Base-by-base conservation (phyloP, 2,113 vertebrate genomes). In the Melanostigma gelatinosum region DNA sequence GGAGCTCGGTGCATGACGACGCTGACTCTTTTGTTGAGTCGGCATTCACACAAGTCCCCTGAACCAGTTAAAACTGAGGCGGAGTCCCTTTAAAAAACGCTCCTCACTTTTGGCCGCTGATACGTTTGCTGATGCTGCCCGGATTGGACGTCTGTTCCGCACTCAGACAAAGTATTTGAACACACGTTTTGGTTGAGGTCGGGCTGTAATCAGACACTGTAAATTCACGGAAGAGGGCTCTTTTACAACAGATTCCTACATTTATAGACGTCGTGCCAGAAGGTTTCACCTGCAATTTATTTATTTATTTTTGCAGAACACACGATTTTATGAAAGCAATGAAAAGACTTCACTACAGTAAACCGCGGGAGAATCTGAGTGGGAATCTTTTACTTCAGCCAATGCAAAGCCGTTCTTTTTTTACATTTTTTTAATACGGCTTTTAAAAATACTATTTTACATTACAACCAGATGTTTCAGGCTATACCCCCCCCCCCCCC, bases 401-500 rank as follows among this genome's bases (percentile, higher is more conserved):
- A 65, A 86, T 81, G 77, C 77, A 83, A 87, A 89, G 80, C 76
- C 84, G 82, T 80, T 89, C 76, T 83, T 90, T 94, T 92, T 16
- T 16, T 16, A 4, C 20, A 20, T 27, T 57, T 57, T 48, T 16
- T 48, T 48, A 10, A 90, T 85, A 89, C 82, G 78, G 65, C 88
- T 87, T 93, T 94, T 92, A 93, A 94, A 95, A 94, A 94, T 93
- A 94, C 91, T 87, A 93, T 92, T 93, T 83, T 63, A 91, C 91
- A 95, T 94, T 94, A 90, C 88, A 92, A 93, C 92, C 95, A 96
- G 94, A 95, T 95, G 94, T 94, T 81, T 88, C 10, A 74, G 87
- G 84, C 92, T 95, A 84, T 95, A 94, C 95, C 93, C 94, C 90
- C 88, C 54, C 24, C 3, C 4, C n/a, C n/a, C n/a, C 22, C 20